Percentiles rank a stretch among this genome's conserved stretches.
These are phyloP conservation scores for Ascaphus truei DNA, from an alignment of 2,113 vertebrate species.

Conservation along the genomic window DNA sequence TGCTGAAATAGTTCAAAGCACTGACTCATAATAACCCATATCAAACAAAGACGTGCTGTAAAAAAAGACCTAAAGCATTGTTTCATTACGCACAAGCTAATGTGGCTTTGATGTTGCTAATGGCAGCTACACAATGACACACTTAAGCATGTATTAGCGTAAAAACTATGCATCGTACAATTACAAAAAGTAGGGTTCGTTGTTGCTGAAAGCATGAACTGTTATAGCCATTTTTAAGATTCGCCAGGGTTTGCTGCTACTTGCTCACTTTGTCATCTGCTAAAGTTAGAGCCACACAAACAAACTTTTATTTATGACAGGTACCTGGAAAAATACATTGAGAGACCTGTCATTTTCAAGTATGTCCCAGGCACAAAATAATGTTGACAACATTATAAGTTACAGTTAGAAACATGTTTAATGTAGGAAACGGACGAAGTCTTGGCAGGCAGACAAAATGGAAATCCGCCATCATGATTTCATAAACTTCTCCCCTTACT, in stretches of 20 bases:
- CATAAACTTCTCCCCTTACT: too few species aligned
- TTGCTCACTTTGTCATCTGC: neutral
- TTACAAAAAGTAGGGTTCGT: neutral
- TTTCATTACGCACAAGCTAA: neutral
- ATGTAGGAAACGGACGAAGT: neutral
- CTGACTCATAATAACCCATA: neutral
- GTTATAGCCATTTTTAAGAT: neutral
- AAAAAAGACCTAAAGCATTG: too few species aligned
- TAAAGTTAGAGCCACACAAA: neutral
- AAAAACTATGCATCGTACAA: neutral
- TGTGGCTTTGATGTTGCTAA: slow-evolving; percentile 9
- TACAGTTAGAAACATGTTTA: neutral
- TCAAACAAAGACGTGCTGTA: too few species aligned
- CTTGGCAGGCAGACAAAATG: too few species aligned
- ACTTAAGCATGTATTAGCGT: neutral
- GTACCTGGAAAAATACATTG: neutral
- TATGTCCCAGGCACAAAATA: neutral
- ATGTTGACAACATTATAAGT: neutral
- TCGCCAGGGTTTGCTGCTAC: neutral
- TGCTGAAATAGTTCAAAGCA: neutral
- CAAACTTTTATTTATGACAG: neutral
- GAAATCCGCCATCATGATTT: too few species aligned
- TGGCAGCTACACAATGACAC: neutral
- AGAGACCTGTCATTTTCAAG: neutral
- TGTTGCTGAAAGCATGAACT: neutral